These are phyloP conservation scores for Bos taurus DNA, from an alignment of 2,113 vertebrate species.

Conservation along the genomic window DNA sequence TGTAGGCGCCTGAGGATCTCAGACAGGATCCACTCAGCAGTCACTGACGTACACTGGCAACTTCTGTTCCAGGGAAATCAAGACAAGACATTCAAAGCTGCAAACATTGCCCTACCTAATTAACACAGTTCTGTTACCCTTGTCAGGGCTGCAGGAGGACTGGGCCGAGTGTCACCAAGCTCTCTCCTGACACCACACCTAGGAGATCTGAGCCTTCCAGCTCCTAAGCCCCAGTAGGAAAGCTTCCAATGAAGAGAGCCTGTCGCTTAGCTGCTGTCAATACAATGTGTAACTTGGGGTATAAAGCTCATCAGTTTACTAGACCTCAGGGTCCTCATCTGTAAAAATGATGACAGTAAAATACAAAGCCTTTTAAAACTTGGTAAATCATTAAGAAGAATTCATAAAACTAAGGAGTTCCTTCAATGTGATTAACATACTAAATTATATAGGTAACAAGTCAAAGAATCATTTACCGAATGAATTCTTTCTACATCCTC, in stretches of 20 bases:
- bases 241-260: neutral
- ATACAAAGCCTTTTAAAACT: neutral
- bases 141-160: neutral
- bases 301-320: neutral
- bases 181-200: neutral
- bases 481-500: neutral
- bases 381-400: neutral
- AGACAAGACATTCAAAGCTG: neutral
- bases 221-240: neutral
- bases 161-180: neutral
- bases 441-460: neutral
- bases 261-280: neutral
- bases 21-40: neutral
- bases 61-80: neutral
- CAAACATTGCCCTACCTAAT: neutral
- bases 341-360: neutral
- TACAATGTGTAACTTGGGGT: neutral
- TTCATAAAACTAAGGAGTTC: neutral
- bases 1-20: constrained; percentile 16
- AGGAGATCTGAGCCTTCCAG: neutral
- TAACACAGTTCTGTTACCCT: neutral
- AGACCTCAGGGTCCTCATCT: neutral
- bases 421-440: neutral
- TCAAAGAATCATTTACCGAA: neutral
- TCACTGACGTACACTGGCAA: neutral